Base-by-base conservation (phyloP, 2,797 vertebrate species). In the Streptopelia turtur region DNA sequence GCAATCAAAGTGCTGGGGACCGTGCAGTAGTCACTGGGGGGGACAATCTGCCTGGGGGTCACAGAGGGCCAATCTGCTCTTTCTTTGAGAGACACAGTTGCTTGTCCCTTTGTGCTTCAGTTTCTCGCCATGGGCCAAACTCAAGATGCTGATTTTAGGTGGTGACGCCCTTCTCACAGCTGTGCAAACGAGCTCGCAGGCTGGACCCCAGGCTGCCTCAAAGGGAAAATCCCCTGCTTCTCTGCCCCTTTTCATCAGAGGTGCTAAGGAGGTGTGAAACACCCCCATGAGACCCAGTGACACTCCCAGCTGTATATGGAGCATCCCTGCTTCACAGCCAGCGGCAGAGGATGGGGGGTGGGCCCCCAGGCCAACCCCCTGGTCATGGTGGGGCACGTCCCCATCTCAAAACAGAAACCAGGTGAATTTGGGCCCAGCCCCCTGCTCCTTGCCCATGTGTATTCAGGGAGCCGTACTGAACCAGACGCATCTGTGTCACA, bases 401-500 rank as follows among this genome's bases (percentile, higher is more conserved):
- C 28, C 21, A 18, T 30, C 60, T 31, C 59, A 47, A 37, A 41
- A 37, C 45, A 41, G 63, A 28, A 91, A 85, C 90, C 63, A 17
- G 66, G n/a, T 37, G 55, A 39, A 82, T 89, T 87, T 33, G 66
- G 33, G 37, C 43, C 15, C 1, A 43, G 30, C n/a, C 53, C 80
- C 49, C 69, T 33, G 47, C 31, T 78, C 68, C 64, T 27, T 31
- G 63, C 37, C 43, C 15, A 10, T 9, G 7, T 16, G 84, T 13
- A 16, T 90, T 77, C 64, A 89, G 72, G 39, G 89, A 95, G 86
- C 76, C 17, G 21, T 63, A 12, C 70, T 43, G 75, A 33, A 90
- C 77, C 43, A 50, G 63, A 41, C 4, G 2, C 56, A 35, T 88
- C 90, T 65, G 70, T 94, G 80, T 90, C 93, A 84, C 74, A 93